Conservation (phyloP, 2,888 invertebrate genomes). For the Mystacides longicornis region DNA sequence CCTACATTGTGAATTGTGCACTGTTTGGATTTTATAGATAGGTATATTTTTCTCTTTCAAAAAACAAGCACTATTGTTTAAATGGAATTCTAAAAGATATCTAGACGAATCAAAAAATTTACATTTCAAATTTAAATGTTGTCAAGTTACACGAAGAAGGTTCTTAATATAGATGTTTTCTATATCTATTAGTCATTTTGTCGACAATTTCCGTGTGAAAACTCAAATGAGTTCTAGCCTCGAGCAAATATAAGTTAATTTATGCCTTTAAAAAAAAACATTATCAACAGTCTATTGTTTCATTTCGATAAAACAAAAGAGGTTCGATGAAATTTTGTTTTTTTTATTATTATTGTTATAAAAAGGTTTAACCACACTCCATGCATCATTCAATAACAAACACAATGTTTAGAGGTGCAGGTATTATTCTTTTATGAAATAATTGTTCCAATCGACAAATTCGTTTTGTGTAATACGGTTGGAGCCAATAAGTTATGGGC, state of each 20-base stretch:
- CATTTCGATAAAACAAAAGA: background rate
- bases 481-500: too few species aligned
- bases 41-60: too few species aligned
- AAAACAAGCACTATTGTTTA: too few species aligned
- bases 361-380: background rate
- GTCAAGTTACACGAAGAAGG: too few species aligned
- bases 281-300: background rate
- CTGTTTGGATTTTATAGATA: too few species aligned
- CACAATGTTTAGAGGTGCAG: too few species aligned
- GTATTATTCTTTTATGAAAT: background rate
- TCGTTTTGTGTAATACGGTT: background rate
- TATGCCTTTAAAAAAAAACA: too few species aligned
- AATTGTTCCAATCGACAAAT: background rate
- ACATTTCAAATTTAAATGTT: too few species aligned
- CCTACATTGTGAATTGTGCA: too few species aligned
- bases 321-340: background rate
- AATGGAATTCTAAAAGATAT: too few species aligned
- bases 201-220: constrained; percentile 2
- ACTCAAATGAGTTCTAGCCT: background rate
- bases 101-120: too few species aligned
- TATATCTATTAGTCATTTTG: background rate
- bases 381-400: background rate
- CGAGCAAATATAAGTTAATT: background rate
- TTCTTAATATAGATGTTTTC: background rate
- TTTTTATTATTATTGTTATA: background rate